These are phyloP conservation scores for Bombus cullumanus DNA, from an alignment of 1,140 invertebrate genomes.

Conservation along the genomic window DNA sequence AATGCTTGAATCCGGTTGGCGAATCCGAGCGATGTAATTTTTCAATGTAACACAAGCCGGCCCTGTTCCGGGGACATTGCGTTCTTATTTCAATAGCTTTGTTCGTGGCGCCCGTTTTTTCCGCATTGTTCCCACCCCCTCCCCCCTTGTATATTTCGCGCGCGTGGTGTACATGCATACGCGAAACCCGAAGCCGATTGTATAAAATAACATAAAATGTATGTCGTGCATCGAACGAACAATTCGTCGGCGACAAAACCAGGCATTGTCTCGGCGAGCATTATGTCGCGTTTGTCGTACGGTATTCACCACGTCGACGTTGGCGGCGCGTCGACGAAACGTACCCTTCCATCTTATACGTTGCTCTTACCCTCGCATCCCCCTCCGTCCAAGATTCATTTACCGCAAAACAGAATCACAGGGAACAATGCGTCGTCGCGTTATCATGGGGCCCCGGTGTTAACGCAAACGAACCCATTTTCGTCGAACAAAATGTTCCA, in stretches of 20 bases:
- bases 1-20: slow-evolving; percentile 3
- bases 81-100: slow-evolving; percentile 50
- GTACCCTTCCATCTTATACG: slow-evolving; percentile 41
- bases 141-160: neutral
- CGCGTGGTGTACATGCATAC: neutral
- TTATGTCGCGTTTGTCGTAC: slow-evolving; percentile 25
- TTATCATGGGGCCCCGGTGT: slow-evolving; percentile 24
- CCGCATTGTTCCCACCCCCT: slow-evolving; percentile 9
- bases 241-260: slow-evolving; percentile 39
- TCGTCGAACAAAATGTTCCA: slow-evolving; percentile 4
- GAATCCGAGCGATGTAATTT: slow-evolving; percentile 43
- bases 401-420: slow-evolving; percentile 3
- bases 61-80: slow-evolving; percentile 7
- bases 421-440: slow-evolving; percentile 12
- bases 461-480: slow-evolving; percentile 39
- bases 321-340: neutral
- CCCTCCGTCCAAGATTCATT: slow-evolving; percentile 21
- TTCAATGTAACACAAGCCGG: slow-evolving; percentile 40
- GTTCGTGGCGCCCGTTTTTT: slow-evolving; percentile 1
- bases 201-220: slow-evolving; percentile 46
- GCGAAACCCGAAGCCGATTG: slow-evolving; percentile 36
- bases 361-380: neutral
- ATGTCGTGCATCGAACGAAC: slow-evolving; percentile 49
- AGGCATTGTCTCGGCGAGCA: neutral
- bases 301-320: neutral